Evolutionary conservation across 2,888 invertebrate species (phyloP).

Genomic region (Auanema sp.): DNA sequence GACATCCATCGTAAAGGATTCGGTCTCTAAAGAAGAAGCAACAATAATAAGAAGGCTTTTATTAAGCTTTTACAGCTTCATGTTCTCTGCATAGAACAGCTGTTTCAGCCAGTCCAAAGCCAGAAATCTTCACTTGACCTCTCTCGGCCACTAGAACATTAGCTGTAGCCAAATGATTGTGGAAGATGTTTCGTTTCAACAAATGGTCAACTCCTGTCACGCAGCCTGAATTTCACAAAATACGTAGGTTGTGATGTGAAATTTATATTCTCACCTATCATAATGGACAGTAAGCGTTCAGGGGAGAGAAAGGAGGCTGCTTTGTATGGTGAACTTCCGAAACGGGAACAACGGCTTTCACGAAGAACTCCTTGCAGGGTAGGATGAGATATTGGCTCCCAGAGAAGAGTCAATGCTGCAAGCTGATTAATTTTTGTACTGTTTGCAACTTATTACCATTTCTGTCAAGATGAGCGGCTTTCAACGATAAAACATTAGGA

Average conservation of each 20-base stretch:
- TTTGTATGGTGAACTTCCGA: slow-evolving; percentile 26
- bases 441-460: not conserved
- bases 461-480: not conserved
- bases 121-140: slow-evolving; percentile 34
- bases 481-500: slow-evolving; percentile 20
- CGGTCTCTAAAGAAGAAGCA: slow-evolving; percentile 17
- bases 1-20: slow-evolving; percentile 30
- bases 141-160: slow-evolving; percentile 35
- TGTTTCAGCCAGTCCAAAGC: slow-evolving; percentile 33
- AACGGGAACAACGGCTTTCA: slow-evolving; percentile 34
- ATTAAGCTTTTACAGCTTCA: not conserved
- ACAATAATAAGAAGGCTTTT: not conserved
- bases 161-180: slow-evolving; percentile 24
- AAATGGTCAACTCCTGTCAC: slow-evolving; percentile 30
- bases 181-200: slow-evolving; percentile 23
- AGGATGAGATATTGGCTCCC: slow-evolving; percentile 32
- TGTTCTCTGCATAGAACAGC: not conserved
- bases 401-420: slow-evolving; percentile 33
- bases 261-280: slow-evolving; percentile 17
- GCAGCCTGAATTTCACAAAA: slow-evolving; percentile 16
- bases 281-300: slow-evolving; percentile 29
- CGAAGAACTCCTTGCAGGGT: slow-evolving; percentile 32
- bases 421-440: no score
- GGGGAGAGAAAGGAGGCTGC: slow-evolving; percentile 35
- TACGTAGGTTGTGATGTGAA: not conserved